phyloP scores from a whole-genome alignment of 2,113 vertebrate species.

The Egretta garzetta region DNA sequence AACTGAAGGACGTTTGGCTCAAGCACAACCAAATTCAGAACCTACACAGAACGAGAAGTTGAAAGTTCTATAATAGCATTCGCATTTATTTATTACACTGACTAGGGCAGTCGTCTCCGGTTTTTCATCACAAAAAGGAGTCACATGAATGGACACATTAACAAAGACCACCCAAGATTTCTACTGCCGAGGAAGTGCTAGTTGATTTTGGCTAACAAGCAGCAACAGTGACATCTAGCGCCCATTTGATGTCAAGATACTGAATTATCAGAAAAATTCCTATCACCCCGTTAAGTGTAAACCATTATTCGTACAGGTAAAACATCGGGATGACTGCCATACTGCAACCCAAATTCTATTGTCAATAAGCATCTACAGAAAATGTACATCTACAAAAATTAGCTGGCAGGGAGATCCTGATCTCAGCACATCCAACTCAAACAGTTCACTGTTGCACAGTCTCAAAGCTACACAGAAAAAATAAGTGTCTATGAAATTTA shows the following conservation, averaged over 20 bases:
- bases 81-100: not conserved
- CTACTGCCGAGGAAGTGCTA: not conserved
- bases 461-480: not conserved
- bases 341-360: not conserved
- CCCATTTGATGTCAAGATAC: not conserved
- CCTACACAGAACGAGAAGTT: not conserved
- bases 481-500: not conserved
- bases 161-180: slow-evolving; percentile 3
- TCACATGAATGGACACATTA: not conserved
- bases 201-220: not conserved
- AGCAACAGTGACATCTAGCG: slow-evolving; percentile 58
- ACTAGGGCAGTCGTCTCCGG: not conserved
- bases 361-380: not conserved
- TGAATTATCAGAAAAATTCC: not conserved
- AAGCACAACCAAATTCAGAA: not conserved
- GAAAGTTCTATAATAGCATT: not conserved
- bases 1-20: not conserved
- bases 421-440: not conserved
- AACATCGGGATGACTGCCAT: not conserved
- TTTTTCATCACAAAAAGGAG: not conserved
- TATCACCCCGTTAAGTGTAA: rapidly evolving
- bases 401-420: not conserved
- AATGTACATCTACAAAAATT: not conserved
- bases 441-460: not conserved
- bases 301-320: not conserved